phyloP scores from a whole-genome alignment of 2,888 invertebrate species.

The Ctenicera cuprea region DNA sequence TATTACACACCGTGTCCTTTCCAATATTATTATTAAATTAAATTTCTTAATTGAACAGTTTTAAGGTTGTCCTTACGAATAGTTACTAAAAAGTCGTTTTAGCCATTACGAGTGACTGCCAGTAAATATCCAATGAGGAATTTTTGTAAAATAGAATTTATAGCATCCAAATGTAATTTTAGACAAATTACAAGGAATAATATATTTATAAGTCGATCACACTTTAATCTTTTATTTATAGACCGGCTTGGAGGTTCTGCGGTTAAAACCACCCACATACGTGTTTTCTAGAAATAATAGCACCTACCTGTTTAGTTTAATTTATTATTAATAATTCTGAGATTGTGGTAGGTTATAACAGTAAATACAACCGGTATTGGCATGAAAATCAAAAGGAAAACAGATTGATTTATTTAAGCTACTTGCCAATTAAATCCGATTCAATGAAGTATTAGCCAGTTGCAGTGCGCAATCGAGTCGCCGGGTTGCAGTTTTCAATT shows the following conservation, averaged over 20 bases:
- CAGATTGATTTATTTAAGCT: not conserved
- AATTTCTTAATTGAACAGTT: no score
- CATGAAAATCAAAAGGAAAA: not conserved
- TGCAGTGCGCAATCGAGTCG: not conserved
- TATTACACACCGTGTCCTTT: no score
- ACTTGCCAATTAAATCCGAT: constrained; percentile 13
- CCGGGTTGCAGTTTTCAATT: not conserved
- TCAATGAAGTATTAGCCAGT: not conserved
- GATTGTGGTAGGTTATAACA: constrained; percentile 9
- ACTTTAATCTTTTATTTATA: not conserved
- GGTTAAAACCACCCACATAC: constrained; percentile 10
- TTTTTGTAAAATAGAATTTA: no score
- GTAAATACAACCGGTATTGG: not conserved
- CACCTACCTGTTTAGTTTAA: constrained; percentile 24
- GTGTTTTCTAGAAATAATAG: constrained; percentile 14
- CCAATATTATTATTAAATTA: no score
- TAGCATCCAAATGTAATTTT: no score
- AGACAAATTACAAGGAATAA: not conserved
- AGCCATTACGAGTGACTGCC: no score
- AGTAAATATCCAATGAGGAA: no score
- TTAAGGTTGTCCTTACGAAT: no score
- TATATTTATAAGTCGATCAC: not conserved
- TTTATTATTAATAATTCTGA: constrained; percentile 14
- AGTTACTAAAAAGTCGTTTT: no score
- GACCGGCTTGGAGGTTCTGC: not conserved